Evolutionary conservation across 2,797 vertebrate species (phyloP).

Genomic region (Gadopsis bispinosus): DNA sequence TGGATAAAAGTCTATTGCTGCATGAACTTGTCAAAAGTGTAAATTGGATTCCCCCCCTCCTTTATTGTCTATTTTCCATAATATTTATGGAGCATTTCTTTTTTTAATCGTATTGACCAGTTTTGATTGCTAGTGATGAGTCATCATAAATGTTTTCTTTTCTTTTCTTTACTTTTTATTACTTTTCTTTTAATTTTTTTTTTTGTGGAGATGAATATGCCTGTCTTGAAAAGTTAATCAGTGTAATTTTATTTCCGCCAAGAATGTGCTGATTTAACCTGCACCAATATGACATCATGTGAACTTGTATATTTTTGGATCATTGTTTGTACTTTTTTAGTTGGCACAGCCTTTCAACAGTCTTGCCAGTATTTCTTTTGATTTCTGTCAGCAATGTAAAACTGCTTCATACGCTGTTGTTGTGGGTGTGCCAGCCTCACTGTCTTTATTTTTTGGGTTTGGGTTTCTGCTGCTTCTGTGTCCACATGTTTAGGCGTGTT

Average conservation of each 20-base stretch:
- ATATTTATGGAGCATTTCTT: conserved; percentile 87
- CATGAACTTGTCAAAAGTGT: conserved; percentile 86
- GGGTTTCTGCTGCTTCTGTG: conserved; percentile 77
- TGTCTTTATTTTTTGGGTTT: conserved; percentile 54
- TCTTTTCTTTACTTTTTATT: conserved; percentile 41
- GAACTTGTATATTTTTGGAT: conserved; percentile 96
- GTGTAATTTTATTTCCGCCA: conserved; percentile 80
- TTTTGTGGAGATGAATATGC: conserved; percentile 68
- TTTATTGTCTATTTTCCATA: conserved; percentile 85
- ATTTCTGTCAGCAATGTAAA: conserved; percentile 87
- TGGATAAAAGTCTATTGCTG: conserved; percentile 83
- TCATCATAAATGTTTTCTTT: conserved; percentile 74
- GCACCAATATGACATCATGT: conserved; percentile 92
- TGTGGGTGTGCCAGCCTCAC: conserved; percentile 76
- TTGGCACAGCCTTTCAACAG: conserved; percentile 86
- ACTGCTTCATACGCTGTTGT: conserved; percentile 89
- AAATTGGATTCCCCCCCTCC: conserved; percentile 67
- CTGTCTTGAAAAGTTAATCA: conserved; percentile 78
- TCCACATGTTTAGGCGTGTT: conserved; percentile 61
- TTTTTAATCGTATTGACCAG: conserved; percentile 71
- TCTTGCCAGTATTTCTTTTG: conserved; percentile 85
- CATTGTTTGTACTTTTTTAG: conserved; percentile 94
- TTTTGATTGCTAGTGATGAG: conserved; percentile 74
- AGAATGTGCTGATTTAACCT: conserved; percentile 84
- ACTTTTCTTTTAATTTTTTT: conserved; percentile 24